phyloP scores from a whole-genome alignment of 2,113 vertebrate species.

The Rhinopomastus cyanomelas region DNA sequence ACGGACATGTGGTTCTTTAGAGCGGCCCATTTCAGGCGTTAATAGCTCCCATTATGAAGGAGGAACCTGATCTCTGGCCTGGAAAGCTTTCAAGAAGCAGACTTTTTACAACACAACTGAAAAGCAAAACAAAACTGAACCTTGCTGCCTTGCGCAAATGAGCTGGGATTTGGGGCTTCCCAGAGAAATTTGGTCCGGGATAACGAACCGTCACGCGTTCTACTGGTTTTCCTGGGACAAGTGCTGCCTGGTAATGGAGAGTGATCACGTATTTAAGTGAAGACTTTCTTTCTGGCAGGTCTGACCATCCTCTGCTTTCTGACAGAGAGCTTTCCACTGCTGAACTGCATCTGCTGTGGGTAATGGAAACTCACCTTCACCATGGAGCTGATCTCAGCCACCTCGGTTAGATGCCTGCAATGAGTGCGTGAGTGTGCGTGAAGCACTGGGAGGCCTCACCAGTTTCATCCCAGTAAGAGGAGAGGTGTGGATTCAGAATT shows the following conservation, averaged over 20 bases:
- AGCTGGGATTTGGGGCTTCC: slow-evolving; percentile 45
- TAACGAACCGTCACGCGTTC: slow-evolving; percentile 44
- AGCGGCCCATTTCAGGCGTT: slow-evolving; percentile 63
- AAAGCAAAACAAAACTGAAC: slow-evolving; percentile 60
- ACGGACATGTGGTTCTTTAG: slow-evolving; percentile 77
- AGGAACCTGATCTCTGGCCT: slow-evolving; percentile 57
- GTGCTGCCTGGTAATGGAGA: slow-evolving; percentile 13
- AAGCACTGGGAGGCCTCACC: background rate
- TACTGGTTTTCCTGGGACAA: slow-evolving; percentile 27
- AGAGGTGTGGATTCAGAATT: background rate
- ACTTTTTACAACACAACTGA: slow-evolving; percentile 62
- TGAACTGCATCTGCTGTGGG: background rate
- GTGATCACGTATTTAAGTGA: slow-evolving; percentile 47
- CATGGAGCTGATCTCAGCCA: background rate
- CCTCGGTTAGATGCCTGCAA: background rate
- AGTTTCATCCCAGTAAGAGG: background rate
- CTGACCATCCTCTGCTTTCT: background rate
- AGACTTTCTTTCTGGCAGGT: slow-evolving; percentile 28
- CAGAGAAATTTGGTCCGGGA: slow-evolving; percentile 40
- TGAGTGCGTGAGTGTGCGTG: rapidly evolving
- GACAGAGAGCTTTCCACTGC: background rate
- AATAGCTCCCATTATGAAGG: slow-evolving; percentile 60
- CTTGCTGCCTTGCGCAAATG: slow-evolving; percentile 34
- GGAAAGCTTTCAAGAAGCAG: slow-evolving; percentile 64
- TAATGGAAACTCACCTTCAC: background rate